Conservation (phyloP, 2,113 vertebrate species). For the Opisthocomus hoazin region DNA sequence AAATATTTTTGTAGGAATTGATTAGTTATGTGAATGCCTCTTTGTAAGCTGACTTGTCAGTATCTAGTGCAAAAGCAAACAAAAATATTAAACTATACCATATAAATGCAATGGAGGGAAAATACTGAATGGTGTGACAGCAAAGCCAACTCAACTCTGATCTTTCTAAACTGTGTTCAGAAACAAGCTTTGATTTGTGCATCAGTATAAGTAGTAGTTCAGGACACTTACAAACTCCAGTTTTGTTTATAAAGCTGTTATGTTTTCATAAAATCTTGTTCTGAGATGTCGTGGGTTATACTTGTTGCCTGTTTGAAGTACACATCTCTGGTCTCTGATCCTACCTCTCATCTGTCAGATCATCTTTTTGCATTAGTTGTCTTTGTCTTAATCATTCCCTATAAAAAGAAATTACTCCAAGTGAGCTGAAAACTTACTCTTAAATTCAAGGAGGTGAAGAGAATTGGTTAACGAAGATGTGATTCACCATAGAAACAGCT, state of each 20-base stretch:
- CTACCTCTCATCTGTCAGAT: not conserved
- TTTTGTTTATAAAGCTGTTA: not conserved
- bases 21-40: not conserved
- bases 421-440: not conserved
- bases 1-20: not conserved
- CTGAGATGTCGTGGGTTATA: not conserved
- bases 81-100: not conserved
- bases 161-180: not conserved
- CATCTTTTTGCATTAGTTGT: not conserved
- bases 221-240: not conserved
- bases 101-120: not conserved
- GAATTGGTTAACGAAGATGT: not conserved
- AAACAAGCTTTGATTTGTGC: not conserved
- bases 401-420: not conserved
- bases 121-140: not conserved
- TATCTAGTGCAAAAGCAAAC: not conserved
- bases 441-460: not conserved
- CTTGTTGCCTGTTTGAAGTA: not conserved
- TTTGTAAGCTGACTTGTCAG: not conserved
- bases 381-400: not conserved
- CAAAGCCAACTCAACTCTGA: not conserved
- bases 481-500: conserved; percentile 25
- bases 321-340: not conserved
- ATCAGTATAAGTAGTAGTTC: not conserved
- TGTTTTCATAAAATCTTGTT: not conserved